Base-by-base conservation (phyloP, 1,140 invertebrate genomes). In the Aphelinus certus region DNA sequence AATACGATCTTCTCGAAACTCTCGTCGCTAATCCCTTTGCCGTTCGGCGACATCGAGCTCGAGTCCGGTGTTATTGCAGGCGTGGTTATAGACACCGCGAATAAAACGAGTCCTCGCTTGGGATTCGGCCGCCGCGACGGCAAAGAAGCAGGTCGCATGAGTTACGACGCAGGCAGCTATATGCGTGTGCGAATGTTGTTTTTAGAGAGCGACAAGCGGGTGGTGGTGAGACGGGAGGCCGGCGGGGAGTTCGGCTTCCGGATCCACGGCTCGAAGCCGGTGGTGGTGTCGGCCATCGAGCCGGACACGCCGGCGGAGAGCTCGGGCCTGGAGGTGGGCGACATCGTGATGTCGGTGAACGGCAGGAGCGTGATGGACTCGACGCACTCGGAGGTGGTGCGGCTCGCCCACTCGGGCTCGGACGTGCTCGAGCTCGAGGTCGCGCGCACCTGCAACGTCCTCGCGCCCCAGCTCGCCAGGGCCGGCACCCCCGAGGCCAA, bases 211-310 rank as follows among this genome's bases (percentile, higher is more conserved):
- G 95, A 96, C 85, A 96, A 96, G 85, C 94, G 92, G 48, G 93
- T 97, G 10, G 89, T 94, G 57, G 94, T 97, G 0, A 91, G 91
- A 77, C 91, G 94, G 60, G 92, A 94, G 71, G 94, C 94, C 26
- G 86, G 86, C 7, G 95, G 94, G 6, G 97, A 98, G 83, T 98
- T 98, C 85, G 97, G 97, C 7, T 97, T 99, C 82, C 91, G 97
- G 63, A 97, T 99, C 79, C 95, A 98, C 80, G 97, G 97, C 7
- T 97, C 95, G 71, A 95, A 96, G 79, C 97, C 97, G 1, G 96
- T 98, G 0, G 95, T 98, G 1, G 95, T 99, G 3, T 97, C 97
- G 1, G 95, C 95, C 2, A 97, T 99, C 73, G 97, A 98, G 86
- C 92, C 94, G 3, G 94, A 95, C 82, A 96, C 94, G 4, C 95